These are phyloP conservation scores for Heliconius aoede DNA, from an alignment of 2,888 invertebrate species.

Conservation along the genomic window DNA sequence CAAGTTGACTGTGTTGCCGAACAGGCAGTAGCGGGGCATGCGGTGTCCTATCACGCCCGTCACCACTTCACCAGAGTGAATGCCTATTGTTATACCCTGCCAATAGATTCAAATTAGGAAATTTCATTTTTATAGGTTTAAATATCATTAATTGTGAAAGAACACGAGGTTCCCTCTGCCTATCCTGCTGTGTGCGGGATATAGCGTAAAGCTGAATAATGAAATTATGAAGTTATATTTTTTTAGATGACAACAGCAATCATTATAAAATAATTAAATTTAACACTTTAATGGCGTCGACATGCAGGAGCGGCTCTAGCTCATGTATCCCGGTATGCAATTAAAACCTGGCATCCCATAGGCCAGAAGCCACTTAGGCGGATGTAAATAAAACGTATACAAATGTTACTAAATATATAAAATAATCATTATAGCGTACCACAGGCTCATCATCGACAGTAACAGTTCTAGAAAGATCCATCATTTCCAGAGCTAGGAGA, in stretches of 20 bases:
- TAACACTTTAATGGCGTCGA: too few relatives aligned
- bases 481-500: slow-evolving; percentile 95
- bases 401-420: not conserved
- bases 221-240: too few relatives aligned
- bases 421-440: slow-evolving; percentile 79
- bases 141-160: not conserved
- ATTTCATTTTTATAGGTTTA: not conserved
- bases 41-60: slow-evolving; percentile 97
- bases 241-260: too few relatives aligned
- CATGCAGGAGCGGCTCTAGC: too few relatives aligned
- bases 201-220: too few relatives aligned
- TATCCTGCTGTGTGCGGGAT: too few relatives aligned
- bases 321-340: too few relatives aligned
- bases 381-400: slow-evolving; percentile 46
- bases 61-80: slow-evolving; percentile 96
- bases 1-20: slow-evolving; percentile 96
- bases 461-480: slow-evolving; percentile 95
- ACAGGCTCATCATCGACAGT: slow-evolving; percentile 94
- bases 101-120: not conserved
- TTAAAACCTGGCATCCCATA: too few relatives aligned
- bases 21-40: slow-evolving; percentile 96
- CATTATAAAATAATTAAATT: too few relatives aligned
- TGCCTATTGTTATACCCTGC: slow-evolving; percentile 96
- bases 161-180: too few relatives aligned
- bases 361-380: too few relatives aligned